A percentile compares a stretch with the other conserved stretches of the same genome.
These are phyloP conservation scores for Urocolius indicus DNA, from an alignment of 2,113 vertebrate species.

Conservation along the genomic window DNA sequence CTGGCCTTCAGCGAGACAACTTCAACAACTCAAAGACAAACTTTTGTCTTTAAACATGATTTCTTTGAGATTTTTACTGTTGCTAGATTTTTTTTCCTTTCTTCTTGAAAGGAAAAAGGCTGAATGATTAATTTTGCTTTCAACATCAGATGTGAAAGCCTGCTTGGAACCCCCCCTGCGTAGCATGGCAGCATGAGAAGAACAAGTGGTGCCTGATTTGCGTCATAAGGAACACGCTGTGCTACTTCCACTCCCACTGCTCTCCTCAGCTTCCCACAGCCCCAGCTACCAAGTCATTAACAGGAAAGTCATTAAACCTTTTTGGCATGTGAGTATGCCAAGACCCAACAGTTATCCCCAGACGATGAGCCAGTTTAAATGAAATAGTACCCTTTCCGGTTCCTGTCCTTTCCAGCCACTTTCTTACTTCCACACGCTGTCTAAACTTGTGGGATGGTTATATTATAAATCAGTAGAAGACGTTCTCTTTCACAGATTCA, in stretches of 20 bases:
- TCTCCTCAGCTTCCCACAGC: background rate
- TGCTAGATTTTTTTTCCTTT: background rate
- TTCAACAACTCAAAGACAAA: background rate
- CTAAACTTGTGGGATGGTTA: background rate
- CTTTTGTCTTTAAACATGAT: background rate
- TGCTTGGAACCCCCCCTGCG: background rate
- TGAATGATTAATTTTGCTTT: conserved; percentile 11
- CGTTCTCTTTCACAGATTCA: background rate
- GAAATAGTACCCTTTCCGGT: background rate
- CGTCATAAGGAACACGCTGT: background rate
- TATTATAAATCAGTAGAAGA: background rate
- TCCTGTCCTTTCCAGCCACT: background rate
- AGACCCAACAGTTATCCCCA: background rate
- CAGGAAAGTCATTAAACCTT: background rate
- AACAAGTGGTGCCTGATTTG: background rate
- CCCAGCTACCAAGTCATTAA: background rate
- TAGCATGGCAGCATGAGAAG: background rate
- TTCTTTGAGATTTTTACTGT: background rate
- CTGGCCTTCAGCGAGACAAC: background rate
- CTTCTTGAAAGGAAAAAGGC: background rate
- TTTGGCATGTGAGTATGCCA: background rate
- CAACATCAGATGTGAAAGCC: background rate
- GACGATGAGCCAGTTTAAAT: background rate
- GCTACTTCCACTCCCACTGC: background rate
- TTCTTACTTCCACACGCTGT: background rate